Evolutionary conservation across 2,113 vertebrate species (phyloP).

Genomic region (Gopherus flavomarginatus): DNA sequence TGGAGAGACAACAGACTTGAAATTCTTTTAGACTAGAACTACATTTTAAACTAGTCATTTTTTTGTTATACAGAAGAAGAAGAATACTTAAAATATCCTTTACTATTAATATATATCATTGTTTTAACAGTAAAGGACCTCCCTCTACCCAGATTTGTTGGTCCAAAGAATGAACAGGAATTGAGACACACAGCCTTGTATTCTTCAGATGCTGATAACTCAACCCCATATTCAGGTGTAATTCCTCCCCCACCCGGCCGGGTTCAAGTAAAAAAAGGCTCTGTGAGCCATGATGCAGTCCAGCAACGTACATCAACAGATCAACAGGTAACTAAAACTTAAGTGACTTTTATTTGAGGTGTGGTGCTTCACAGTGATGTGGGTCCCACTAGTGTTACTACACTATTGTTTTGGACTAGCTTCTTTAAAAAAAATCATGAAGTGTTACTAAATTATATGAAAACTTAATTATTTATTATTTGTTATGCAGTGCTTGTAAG

Average conservation of each 20-base stretch:
- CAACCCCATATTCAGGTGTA: slow-evolving; percentile 91
- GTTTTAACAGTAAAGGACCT: slow-evolving; percentile 91
- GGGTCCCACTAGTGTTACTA: neutral
- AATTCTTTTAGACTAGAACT: neutral
- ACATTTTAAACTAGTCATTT: neutral
- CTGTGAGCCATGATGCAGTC: slow-evolving; percentile 89
- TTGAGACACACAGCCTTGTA: slow-evolving; percentile 88
- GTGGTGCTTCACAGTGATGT: neutral
- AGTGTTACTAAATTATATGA: neutral
- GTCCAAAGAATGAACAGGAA: slow-evolving; percentile 95
- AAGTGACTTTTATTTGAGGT: neutral
- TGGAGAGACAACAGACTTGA: neutral
- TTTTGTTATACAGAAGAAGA: no score
- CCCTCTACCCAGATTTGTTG: slow-evolving; percentile 92
- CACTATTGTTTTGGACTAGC: neutral
- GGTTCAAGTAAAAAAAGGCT: slow-evolving; percentile 92
- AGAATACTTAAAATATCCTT: neutral
- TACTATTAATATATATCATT: neutral
- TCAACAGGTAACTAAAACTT: slow-evolving; percentile 84
- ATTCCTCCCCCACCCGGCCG: slow-evolving; percentile 94
- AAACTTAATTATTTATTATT: neutral
- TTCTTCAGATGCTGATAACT: slow-evolving; percentile 90
- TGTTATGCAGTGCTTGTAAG: neutral
- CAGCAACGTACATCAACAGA: slow-evolving; percentile 88
- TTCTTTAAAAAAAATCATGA: neutral